These are phyloP conservation scores for Drosophila dunni DNA, from an alignment of 1,140 invertebrate genomes.

Conservation along the genomic window DNA sequence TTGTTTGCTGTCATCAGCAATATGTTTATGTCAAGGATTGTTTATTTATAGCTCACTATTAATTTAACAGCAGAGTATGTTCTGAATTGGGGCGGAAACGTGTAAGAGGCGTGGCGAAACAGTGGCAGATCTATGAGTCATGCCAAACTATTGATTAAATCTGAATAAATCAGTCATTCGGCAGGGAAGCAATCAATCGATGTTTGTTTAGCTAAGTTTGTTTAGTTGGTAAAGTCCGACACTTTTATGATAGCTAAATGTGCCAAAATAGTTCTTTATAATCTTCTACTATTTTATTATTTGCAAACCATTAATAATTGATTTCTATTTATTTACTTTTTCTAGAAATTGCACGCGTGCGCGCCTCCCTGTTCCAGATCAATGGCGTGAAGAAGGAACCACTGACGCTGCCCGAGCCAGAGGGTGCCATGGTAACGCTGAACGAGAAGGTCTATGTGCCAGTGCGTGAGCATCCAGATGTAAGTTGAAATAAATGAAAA, in stretches of 20 bases:
- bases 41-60: not conserved
- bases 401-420: conserved; percentile 95
- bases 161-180: no score
- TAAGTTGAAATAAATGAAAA: conserved; percentile 88
- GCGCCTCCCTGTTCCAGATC: conserved; percentile 98
- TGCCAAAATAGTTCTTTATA: conserved; percentile 3
- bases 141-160: no score
- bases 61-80: not conserved
- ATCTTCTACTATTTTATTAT: not conserved
- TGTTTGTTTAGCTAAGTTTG: no score
- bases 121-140: no score
- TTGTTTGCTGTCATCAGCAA: conserved; percentile 12
- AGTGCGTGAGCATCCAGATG: conserved; percentile 99
- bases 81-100: no score
- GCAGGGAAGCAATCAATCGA: no score
- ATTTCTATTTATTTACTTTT: conserved; percentile 87
- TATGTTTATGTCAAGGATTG: conserved; percentile 20
- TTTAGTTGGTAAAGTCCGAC: no score
- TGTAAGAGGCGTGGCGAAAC: no score
- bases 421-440: conserved; percentile 95
- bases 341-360: conserved; percentile 98
- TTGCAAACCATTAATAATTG: conserved; percentile 28
- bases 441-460: conserved; percentile 99
- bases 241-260: not conserved
- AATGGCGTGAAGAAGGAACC: conserved; percentile 98